Conservation (phyloP, 2,797 vertebrate genomes). For the Lutjanus campechanus region DNA sequence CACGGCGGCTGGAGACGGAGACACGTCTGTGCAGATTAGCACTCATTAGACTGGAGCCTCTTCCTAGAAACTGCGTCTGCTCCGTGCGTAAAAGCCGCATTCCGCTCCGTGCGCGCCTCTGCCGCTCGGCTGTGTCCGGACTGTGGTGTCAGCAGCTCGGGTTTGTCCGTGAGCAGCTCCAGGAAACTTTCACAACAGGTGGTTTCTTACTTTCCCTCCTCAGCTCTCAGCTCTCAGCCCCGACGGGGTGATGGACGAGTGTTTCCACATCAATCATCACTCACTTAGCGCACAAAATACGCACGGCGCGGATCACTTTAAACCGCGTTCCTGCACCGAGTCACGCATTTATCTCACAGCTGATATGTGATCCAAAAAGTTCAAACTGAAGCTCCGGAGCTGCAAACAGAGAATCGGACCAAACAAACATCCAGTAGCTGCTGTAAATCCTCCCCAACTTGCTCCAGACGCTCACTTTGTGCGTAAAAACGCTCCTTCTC, state of each 20-base stretch:
- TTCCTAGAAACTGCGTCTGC: neutral
- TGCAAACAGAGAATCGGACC: neutral
- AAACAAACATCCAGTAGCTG: neutral
- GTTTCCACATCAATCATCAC: constrained; percentile 63
- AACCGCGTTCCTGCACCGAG: neutral
- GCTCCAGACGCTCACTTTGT: no score
- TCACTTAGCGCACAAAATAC: constrained; percentile 28
- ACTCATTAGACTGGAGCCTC: constrained; percentile 16
- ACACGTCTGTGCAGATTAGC: neutral
- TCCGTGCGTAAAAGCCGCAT: constrained; percentile 55
- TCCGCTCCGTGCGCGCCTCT: constrained; percentile 47
- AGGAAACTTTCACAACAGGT: constrained; percentile 73
- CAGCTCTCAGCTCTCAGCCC: constrained; percentile 4
- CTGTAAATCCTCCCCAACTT: neutral
- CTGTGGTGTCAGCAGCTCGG: constrained; percentile 40
- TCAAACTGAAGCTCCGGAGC: neutral
- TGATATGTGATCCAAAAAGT: neutral
- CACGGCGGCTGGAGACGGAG: neutral
- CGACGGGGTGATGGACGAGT: constrained; percentile 36
- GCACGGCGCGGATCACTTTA: neutral
- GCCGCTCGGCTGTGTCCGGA: constrained; percentile 29
- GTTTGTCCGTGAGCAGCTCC: constrained; percentile 59
- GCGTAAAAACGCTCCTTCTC: neutral
- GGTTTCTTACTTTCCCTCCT: constrained; percentile 58
- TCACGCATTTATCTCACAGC: neutral